Base-by-base conservation (phyloP, 2,113 vertebrate species). In the Sminthopsis crassicaudata region DNA sequence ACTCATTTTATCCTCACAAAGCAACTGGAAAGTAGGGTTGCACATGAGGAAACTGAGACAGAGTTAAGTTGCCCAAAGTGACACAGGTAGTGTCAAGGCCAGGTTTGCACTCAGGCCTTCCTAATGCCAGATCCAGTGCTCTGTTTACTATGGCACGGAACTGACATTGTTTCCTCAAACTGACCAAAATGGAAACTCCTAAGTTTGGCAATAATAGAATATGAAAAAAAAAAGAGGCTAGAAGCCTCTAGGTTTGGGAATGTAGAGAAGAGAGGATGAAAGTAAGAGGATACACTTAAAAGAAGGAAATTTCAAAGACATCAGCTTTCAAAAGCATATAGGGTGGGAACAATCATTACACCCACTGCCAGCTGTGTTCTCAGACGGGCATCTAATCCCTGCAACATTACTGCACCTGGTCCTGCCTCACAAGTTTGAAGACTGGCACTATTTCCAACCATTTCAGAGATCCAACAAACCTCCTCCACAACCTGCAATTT, bases 281-380 rank as follows among this genome's bases (percentile, higher is more conserved):
- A 84, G 60, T 84, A 84, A 23, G 67, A 84, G 48, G 96, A 92
- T 22, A 93, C 53, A 90, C 96, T 92, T 25, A 90, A 94, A 95
- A 24, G 88, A 89, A 95, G 94, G 84, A 52, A 95, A 90, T 93
- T 96, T 92, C 57, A 97, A 91, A 95, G 91, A 92, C 89, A 96
- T 23, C 91, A 90, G 90, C 91, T 96, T 96, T 93, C 91, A 90
- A 84, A 76, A 84, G 67, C 96, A 97, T 95, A 27, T 96, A 95
- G 94, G 95, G 93, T 96, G 90, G 92, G 60, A 93, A 96, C 90
- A 95, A 94, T 93, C 96, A 50, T 94, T 94, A 96, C 97, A 96
- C 97, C 96, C 97, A 97, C 97, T 91, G 57, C 96, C 97, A 97
- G 97, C 97, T 97, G 97, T 97, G 96, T 84, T 84, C 95, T 93